Evolutionary conservation across 2,888 invertebrate species (phyloP).

Genomic region (Chironomus tentans): DNA sequence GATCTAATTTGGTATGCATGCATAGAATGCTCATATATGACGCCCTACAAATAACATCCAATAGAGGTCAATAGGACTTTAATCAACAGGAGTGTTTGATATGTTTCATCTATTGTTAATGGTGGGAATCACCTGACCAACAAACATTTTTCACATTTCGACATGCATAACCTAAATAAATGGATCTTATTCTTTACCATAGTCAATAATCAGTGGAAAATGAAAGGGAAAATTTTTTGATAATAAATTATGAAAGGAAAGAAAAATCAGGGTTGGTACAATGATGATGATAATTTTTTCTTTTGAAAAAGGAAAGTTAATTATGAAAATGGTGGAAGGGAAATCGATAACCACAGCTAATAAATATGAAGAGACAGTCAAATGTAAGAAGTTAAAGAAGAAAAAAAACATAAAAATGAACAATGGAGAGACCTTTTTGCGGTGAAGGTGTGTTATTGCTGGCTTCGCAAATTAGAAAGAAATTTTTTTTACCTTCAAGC

Average conservation of each 20-base stretch:
- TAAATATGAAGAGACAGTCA: neutral
- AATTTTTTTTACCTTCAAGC: too few relatives aligned
- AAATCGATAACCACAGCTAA: conserved; percentile 7
- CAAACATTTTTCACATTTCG: neutral
- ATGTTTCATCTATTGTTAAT: neutral
- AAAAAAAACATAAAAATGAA: conserved; percentile 5
- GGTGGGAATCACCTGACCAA: neutral
- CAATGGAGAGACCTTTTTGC: neutral
- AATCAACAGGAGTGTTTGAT: neutral
- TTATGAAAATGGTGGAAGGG: conserved; percentile 12
- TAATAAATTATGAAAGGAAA: neutral
- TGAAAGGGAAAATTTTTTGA: neutral
- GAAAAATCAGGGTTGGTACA: conserved; percentile 18
- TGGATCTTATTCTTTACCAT: neutral
- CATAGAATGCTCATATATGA: too few relatives aligned
- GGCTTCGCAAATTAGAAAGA: too few relatives aligned
- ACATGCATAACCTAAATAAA: neutral
- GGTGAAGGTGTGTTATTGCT: neutral
- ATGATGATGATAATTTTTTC: conserved; percentile 5
- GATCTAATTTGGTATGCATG: too few relatives aligned
- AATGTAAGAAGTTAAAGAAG: neutral
- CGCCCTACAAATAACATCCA: too few relatives aligned
- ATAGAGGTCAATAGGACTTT: neutral
- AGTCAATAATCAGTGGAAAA: neutral
- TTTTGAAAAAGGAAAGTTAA: conserved; percentile 7